These are phyloP conservation scores for Heterodera carotae DNA, from an alignment of 1,140 invertebrate genomes.

Conservation along the genomic window DNA sequence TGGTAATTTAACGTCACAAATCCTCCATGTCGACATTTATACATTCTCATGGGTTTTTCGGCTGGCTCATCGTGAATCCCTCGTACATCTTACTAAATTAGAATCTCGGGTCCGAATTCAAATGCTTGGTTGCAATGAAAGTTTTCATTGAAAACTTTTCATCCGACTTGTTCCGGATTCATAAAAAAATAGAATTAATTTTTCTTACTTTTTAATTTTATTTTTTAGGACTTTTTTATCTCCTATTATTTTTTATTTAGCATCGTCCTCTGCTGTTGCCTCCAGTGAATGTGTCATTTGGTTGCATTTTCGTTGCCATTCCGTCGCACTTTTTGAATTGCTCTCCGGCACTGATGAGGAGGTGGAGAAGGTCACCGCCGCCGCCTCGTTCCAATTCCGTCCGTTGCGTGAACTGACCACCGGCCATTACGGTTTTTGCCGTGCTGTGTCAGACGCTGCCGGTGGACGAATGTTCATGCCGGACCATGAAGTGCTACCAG, in stretches of 20 bases:
- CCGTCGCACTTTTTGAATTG: conserved; percentile 19
- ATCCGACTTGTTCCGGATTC: too few relatives aligned
- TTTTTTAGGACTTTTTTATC: too few relatives aligned
- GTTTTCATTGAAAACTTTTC: too few relatives aligned
- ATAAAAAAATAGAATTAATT: too few relatives aligned
- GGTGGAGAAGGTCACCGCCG: too few relatives aligned
- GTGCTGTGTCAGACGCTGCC: neutral
- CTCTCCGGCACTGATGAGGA: neutral
- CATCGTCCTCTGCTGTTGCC: neutral
- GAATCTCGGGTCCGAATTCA: too few relatives aligned
- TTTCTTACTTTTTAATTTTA: too few relatives aligned
- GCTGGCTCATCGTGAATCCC: too few relatives aligned
- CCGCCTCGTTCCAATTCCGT: neutral
- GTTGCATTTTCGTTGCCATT: conserved; percentile 23
- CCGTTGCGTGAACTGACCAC: conserved; percentile 9
- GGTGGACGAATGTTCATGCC: conserved; percentile 20
- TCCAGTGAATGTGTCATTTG: conserved; percentile 6
- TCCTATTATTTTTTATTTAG: too few relatives aligned
- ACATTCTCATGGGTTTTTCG: neutral
- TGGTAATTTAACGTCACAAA: neutral
- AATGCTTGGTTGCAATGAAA: too few relatives aligned
- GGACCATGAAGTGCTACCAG: neutral
- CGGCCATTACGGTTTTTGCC: conserved; percentile 30
- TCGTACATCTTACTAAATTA: too few relatives aligned
- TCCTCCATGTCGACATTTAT: neutral